Evolutionary conservation across 2,797 vertebrate genomes (phyloP).

Genomic region (Aeoliscus strigatus): DNA sequence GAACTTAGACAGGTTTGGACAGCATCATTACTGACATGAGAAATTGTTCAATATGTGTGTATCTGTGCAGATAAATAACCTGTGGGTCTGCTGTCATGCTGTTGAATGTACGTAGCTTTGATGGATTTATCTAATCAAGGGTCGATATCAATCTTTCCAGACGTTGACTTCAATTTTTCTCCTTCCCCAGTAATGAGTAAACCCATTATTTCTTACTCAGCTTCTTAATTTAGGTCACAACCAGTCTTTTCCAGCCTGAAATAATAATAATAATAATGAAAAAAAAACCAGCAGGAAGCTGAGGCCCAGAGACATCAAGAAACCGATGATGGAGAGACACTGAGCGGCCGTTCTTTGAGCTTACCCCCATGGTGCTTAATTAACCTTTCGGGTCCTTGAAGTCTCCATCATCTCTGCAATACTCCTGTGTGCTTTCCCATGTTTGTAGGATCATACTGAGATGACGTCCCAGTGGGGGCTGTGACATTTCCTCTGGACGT

Average conservation of each 20-base stretch:
- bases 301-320: slow-evolving; percentile 26
- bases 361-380: slow-evolving; percentile 53
- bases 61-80: no score
- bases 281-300: slow-evolving; percentile 32
- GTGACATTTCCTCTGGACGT: slow-evolving; percentile 47
- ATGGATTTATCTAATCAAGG: slow-evolving; percentile 8
- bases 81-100: no score
- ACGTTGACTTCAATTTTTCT: slow-evolving; percentile 1
- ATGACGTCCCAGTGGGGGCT: slow-evolving; percentile 5
- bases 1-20: no score
- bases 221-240: slow-evolving; percentile 51
- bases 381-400: slow-evolving; percentile 58
- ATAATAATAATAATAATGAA: no score
- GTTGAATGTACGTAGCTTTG: no score
- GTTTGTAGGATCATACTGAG: slow-evolving; percentile 11
- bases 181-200: slow-evolving; percentile 21
- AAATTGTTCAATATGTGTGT: no score
- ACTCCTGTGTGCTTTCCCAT: slow-evolving; percentile 4
- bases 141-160: no score
- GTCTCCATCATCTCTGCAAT: slow-evolving; percentile 23
- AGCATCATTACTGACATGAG: no score
- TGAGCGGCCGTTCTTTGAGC: slow-evolving; percentile 43
- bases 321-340: slow-evolving; percentile 33
- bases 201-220: slow-evolving; percentile 23
- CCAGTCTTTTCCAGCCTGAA: no score